Conservation (phyloP, 2,888 invertebrate genomes). For the Zhuqinia jingwanae region DNA sequence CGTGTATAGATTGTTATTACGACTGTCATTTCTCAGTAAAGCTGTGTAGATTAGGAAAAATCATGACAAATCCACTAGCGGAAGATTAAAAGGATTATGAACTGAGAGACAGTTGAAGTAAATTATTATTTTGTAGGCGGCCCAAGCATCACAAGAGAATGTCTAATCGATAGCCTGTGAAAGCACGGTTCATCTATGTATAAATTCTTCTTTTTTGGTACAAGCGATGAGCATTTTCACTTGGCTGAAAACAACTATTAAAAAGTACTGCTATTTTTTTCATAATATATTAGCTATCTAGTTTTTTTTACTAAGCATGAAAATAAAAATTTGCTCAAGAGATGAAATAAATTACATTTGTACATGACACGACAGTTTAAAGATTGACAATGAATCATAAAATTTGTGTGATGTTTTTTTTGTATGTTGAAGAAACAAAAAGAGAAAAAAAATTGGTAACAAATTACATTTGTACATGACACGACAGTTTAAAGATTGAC, state of each 20-base stretch:
- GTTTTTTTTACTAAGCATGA: conserved; percentile 41
- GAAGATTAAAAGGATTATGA: background rate
- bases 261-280: conserved; percentile 61
- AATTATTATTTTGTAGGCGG: conserved; percentile 41
- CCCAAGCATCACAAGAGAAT: background rate
- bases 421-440: conserved; percentile 2
- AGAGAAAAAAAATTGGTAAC: conserved; percentile 56
- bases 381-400: conserved; percentile 66
- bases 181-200: conserved; percentile 24
- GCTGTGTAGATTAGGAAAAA: conserved; percentile 21
- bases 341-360: conserved; percentile 63
- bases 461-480: conserved; percentile 61
- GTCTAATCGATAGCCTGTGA: conserved; percentile 36
- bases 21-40: conserved; percentile 13
- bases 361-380: conserved; percentile 38
- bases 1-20: background rate
- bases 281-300: no score
- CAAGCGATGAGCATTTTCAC: conserved; percentile 19
- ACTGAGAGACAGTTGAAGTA: conserved; percentile 20
- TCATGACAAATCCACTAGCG: conserved; percentile 16
- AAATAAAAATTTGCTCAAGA: conserved; percentile 50
- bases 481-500: conserved; percentile 57
- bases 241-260: conserved; percentile 40
- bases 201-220: background rate
- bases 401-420: conserved; percentile 46